Evolutionary conservation across 2,888 invertebrate genomes (phyloP), one percentile per base, ranked within the genome.

Genomic region (Cerceris rybyensis): DNA sequence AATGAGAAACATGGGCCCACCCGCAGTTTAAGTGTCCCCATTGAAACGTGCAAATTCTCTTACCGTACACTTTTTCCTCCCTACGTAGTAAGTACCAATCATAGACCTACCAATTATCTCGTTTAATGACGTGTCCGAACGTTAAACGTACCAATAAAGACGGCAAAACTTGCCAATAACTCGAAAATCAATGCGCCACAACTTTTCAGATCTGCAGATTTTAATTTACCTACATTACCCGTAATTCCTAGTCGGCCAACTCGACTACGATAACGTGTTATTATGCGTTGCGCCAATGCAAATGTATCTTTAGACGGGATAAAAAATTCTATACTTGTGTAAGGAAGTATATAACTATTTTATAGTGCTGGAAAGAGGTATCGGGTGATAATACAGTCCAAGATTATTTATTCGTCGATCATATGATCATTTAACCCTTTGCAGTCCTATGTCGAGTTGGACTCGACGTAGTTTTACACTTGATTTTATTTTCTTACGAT

Each of bases 1-100:
- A 78, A 84, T 82, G 80, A 84, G 82, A 80, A 80, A 84, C 78
- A 84, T 75, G 80, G 76, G 74, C 82, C 81, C 84, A 84, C 84
- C 84, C 84, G 84, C 72, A 78, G 84, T 68, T 84, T 75, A 75
- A 84, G 74, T 78, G 82, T 78, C 80, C 70, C 77, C 66, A 67
- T 79, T 75, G 75, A 75, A 82, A 78, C 80, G 78, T 78, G 84
- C 80, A 77, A 84, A 84, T 84, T 84, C 80, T 80, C 66, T 50
- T 69, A 75, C 74, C 73, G 58, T 69, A 57, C 63, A 41, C 67
- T 75, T 68, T 16, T 50, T 61, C 55, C 52, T 41, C 41, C 59
- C 16, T 43, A 55, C 49, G 57, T n/a, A 43, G 65, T 57, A 63
- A 75, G 42, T 68, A 70, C 43, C 63, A 66, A 72, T 83, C 83